Conservation (phyloP, 2,113 vertebrate genomes). For the Salvelinus fontinalis region DNA sequence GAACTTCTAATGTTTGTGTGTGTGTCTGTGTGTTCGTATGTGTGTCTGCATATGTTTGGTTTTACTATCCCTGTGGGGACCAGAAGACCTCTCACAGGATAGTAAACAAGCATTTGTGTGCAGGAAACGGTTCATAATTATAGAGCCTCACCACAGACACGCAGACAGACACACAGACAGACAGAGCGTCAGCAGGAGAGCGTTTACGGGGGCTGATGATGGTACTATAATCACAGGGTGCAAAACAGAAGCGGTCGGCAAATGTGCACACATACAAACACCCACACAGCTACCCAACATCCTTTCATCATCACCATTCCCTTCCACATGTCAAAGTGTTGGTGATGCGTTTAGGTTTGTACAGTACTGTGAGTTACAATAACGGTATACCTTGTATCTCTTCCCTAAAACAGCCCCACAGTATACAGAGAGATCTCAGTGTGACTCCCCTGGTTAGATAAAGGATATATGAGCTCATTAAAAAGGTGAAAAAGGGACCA, state of each 20-base stretch:
- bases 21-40: too few relatives aligned
- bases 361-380: background rate
- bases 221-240: slow-evolving; percentile 57
- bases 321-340: background rate
- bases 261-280: background rate
- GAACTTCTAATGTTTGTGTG: too few relatives aligned
- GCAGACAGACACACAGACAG: background rate
- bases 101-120: background rate
- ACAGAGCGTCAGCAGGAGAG: background rate
- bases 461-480: too few relatives aligned
- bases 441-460: too few relatives aligned
- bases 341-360: background rate
- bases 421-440: too few relatives aligned
- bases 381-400: background rate
- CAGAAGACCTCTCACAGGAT: too few relatives aligned
- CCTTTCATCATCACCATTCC: background rate
- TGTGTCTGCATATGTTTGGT: too few relatives aligned
- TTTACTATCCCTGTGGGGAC: too few relatives aligned
- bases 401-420: background rate
- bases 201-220: slow-evolving; percentile 42
- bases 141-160: slow-evolving; percentile 28
- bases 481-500: too few relatives aligned
- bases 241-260: slow-evolving; percentile 43
- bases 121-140: slow-evolving; percentile 44
- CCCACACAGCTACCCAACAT: background rate